These are phyloP conservation scores for Coregonus ussuriensis DNA, from an alignment of 2,797 vertebrate genomes.

Conservation along the genomic window DNA sequence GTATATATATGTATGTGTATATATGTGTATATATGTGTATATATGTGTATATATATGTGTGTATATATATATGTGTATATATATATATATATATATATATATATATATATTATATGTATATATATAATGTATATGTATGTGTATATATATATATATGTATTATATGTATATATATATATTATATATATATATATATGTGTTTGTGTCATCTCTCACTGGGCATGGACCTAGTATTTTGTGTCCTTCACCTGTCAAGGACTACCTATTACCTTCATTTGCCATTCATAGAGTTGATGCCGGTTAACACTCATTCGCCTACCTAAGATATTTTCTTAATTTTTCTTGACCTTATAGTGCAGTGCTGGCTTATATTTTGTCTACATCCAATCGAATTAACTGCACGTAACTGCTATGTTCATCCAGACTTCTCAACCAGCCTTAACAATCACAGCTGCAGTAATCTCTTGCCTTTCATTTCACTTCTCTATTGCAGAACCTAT, in stretches of 20 bases:
- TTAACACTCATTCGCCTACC: not conserved
- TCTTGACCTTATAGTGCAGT: not conserved
- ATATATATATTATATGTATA: no score
- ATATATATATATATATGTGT: no score
- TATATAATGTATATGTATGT: no score
- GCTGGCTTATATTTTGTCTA: conserved; percentile 10
- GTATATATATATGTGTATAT: no score
- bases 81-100: no score
- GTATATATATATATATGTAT: no score
- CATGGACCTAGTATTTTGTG: not conserved
- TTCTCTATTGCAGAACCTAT: conserved; percentile 25
- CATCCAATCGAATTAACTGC: conserved; percentile 19
- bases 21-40: no score
- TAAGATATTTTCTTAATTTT: not conserved
- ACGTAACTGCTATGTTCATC: conserved; percentile 40
- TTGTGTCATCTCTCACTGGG: not conserved
- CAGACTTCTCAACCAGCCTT: conserved; percentile 67
- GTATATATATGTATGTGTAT: no score
- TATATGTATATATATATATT: no score
- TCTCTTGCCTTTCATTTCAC: conserved; percentile 25
- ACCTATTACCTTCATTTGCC: conserved; percentile 12
- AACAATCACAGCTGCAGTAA: conserved; percentile 59
- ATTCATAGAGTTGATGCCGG: conserved; percentile 8
- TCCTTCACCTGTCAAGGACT: not conserved
- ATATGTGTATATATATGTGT: no score